Base-by-base conservation (phyloP, 2,888 invertebrate species). In the Urechis unicinctus region DNA sequence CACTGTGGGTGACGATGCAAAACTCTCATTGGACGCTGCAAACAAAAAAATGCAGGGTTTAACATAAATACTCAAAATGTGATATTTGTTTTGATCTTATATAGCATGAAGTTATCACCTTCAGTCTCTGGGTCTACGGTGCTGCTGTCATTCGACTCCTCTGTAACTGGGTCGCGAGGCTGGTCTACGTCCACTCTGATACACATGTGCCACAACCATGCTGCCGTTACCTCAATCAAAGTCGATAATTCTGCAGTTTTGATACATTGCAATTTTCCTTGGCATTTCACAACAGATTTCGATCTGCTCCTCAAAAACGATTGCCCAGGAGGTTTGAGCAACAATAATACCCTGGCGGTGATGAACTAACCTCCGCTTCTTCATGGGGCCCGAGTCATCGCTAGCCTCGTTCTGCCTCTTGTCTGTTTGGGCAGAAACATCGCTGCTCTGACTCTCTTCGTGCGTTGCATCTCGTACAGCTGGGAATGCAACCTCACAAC, bases 41-140 rank as follows among this genome's bases (percentile, higher is more conserved):
- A n/a, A n/a, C n/a, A n/a, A n/a, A n/a, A n/a, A n/a, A n/a, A n/a
- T n/a, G n/a, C n/a, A n/a, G n/a, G n/a, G n/a, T n/a, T n/a, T n/a
- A n/a, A n/a, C n/a, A n/a, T n/a, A n/a, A n/a, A n/a, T n/a, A n/a
- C n/a, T n/a, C n/a, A n/a, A n/a, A n/a, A n/a, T n/a, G n/a, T n/a
- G n/a, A n/a, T n/a, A n/a, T n/a, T n/a, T n/a, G n/a, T n/a, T n/a
- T n/a, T n/a, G n/a, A n/a, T n/a, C n/a, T n/a, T n/a, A 21, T 13
- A 36, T 6, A 45, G 45, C 22, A 21, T 13, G 1, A 1, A 9
- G 9, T 9, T n/a, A 50, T 47, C 53, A 74, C 75, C 74, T 71
- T 75, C 75, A 45, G 75, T 75, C 61, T 76, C 75, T 29, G 75
- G 74, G 51, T 75, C 74, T 24, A 62, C 58, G 1, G 62, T 59